Evolutionary conservation across 2,113 vertebrate genomes (phyloP).

Genomic region (Gyps fulvus): DNA sequence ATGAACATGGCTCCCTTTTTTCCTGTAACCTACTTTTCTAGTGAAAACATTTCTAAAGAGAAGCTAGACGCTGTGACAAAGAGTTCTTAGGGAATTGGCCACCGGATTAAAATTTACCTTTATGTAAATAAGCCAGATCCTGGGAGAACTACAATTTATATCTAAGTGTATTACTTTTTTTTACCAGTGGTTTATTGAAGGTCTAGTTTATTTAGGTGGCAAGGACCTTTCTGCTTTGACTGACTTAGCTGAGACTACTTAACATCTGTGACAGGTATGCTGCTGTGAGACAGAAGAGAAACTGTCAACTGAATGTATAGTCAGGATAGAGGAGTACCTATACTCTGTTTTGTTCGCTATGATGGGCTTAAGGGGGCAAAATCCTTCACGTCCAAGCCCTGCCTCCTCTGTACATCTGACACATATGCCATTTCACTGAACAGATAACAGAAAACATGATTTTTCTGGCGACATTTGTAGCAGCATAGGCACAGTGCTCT

Average conservation of each 20-base stretch:
- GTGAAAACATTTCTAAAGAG: constrained; percentile 3
- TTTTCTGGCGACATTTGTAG: neutral
- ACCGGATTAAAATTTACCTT: constrained; percentile 52
- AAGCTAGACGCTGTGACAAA: neutral
- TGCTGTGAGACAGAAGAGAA: constrained; percentile 1
- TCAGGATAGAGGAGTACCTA: neutral
- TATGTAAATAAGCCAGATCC: neutral
- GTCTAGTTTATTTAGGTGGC: neutral
- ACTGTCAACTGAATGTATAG: neutral
- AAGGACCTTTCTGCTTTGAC: constrained; percentile 9
- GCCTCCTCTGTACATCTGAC: neutral
- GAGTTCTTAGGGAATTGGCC: constrained; percentile 8
- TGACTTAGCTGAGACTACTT: neutral
- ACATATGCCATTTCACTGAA: neutral
- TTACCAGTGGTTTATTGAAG: neutral
- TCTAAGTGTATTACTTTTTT: neutral
- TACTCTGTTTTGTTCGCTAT: neutral
- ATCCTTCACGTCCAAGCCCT: neutral
- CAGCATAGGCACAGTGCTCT: neutral
- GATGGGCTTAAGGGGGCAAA: constrained; percentile 9
- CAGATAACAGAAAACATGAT: neutral
- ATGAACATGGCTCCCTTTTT: neutral
- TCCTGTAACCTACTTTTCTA: constrained; percentile 19
- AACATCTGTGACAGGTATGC: neutral
- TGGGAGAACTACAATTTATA: neutral